Percentiles rank a stretch among this genome's conserved stretches.
Evolutionary conservation across 2,888 invertebrate species (phyloP).

Genomic region (Gasteruption jaculator): DNA sequence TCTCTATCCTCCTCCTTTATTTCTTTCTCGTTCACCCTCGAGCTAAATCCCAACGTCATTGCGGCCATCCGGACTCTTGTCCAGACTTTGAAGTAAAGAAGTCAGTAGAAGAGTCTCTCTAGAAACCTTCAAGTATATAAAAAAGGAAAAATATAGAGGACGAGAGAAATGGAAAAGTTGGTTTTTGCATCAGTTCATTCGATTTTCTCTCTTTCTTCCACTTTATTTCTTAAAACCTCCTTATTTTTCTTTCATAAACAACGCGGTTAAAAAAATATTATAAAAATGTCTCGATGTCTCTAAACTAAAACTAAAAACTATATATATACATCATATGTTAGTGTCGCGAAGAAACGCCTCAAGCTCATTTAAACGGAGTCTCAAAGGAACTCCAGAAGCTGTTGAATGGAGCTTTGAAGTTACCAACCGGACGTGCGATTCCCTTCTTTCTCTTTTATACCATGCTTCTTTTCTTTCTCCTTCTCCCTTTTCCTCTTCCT

Average conservation of each 20-base stretch:
- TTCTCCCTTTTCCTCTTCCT: conserved; percentile 9
- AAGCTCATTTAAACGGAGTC: conserved; percentile 30
- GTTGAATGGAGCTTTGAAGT: conserved; percentile 33
- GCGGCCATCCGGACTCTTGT: conserved; percentile 31
- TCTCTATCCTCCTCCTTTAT: not conserved
- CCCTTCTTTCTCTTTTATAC: conserved; percentile 11
- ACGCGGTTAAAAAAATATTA: no score
- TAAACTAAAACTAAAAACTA: no score
- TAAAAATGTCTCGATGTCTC: no score
- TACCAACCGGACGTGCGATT: conserved; percentile 25
- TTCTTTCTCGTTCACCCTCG: conserved; percentile 25
- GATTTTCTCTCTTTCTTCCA: not conserved
- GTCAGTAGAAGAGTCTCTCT: no score
- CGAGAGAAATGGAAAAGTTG: conserved; percentile 8
- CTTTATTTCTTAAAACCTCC: conserved; percentile 7
- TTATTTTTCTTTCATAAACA: no score
- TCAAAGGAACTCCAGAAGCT: conserved; percentile 27
- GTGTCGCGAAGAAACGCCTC: no score
- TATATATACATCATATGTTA: no score
- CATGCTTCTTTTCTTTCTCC: conserved; percentile 3
- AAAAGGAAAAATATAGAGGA: no score
- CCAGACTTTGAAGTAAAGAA: no score
- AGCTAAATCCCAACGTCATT: conserved; percentile 39
- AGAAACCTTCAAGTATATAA: no score
- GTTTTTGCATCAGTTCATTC: not conserved